Conservation (phyloP, 2,113 vertebrate species). For the Apistogramma diplotaenia region DNA sequence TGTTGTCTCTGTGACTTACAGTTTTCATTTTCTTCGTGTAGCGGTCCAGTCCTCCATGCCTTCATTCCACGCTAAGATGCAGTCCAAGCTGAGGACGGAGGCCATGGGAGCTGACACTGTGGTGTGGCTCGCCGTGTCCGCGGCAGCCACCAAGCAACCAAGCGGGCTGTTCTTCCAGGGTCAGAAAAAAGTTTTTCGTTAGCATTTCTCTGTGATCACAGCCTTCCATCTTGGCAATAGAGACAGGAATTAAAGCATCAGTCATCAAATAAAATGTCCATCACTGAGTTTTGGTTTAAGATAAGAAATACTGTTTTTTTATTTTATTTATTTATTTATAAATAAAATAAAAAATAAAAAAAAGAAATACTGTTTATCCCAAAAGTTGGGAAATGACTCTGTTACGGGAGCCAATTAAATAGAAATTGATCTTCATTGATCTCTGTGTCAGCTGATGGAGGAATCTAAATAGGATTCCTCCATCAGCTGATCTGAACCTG, state of each 20-base stretch:
- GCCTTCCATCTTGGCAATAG: neutral
- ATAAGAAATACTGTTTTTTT: neutral
- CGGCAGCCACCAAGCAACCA: conserved; percentile 58
- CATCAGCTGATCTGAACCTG: too few species aligned
- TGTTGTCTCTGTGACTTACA: neutral
- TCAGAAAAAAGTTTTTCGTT: conserved; percentile 26
- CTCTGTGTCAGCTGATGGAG: too few species aligned
- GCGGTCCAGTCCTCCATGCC: conserved; percentile 80
- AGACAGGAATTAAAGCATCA: neutral
- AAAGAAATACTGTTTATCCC: too few species aligned
- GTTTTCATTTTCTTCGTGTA: conserved; percentile 31
- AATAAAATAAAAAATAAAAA: too few species aligned
- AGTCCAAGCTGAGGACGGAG: conserved; percentile 76
- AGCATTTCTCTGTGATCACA: neutral
- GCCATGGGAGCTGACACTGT: conserved; percentile 81
- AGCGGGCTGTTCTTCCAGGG: conserved; percentile 85
- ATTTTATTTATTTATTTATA: too few species aligned
- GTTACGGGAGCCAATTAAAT: too few species aligned
- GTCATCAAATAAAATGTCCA: neutral
- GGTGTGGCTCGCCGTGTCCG: conserved; percentile 76
- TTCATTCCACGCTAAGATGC: conserved; percentile 80
- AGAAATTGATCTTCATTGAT: too few species aligned
- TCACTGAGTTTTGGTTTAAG: neutral
- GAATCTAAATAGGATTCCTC: too few species aligned
- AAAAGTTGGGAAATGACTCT: too few species aligned